Evolutionary conservation across 2,888 invertebrate genomes (phyloP), one percentile per base, ranked within the genome.

Genomic region (Epirrhoe alternata): DNA sequence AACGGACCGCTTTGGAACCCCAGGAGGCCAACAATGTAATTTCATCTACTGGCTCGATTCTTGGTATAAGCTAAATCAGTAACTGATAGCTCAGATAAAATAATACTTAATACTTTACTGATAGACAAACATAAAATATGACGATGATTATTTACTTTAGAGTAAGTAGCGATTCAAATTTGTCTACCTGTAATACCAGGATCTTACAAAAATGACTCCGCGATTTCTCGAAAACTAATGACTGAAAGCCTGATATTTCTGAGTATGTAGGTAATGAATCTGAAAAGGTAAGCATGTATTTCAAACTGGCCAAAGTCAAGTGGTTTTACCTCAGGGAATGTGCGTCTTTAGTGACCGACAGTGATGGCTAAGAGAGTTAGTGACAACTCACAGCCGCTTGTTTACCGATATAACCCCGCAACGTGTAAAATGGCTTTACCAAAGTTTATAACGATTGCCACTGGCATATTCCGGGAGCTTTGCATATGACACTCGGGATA

Each of bases 381-480:
- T 10, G 10, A 42, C 12, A 42, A 12, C 12, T 38, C 8, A 12
- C 38, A 12, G 12, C 38, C 2, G 12, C 38, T 12, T 42, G 38
- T 42, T 42, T 42, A 42, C 38, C 38, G 38, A 12, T 42, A 42
- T 5, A 8, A 12, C 10, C 12, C 38, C 59, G 49, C 14, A 17
- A 42, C 38, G 59, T 60, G 59, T 60, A n/a, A 38, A 38, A 17
- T 42, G 24, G 14, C 59, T 42, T 38, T 66, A 69, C 72, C 74
- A 74, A 73, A 73, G 71, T 74, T 75, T 73, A 63, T 68, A 50
- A 50, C 63, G 24, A 24, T 24, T 24, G 62, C 12, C 14, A 47
- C 54, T 65, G 59, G 64, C 64, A 54, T 63, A 65, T 59, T 61
- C 54, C 17, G 57, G 61, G 57, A 55, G 65, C 57, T 63, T 61